Base-by-base conservation (phyloP, 2,888 invertebrate species). In the Escarpia spicata region DNA sequence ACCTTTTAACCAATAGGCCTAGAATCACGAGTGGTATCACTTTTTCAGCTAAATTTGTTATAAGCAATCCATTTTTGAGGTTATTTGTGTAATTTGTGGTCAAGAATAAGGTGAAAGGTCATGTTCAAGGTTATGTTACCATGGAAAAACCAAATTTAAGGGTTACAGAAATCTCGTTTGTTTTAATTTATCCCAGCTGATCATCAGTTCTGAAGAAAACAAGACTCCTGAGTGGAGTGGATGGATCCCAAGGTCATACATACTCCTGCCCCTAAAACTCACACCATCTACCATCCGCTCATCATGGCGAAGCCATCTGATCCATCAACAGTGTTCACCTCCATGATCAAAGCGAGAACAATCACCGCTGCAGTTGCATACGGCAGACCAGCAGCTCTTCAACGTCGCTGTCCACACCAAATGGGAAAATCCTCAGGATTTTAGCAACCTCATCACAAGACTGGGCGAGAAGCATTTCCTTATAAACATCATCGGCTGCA, bases 391-490 rank as follows among this genome's bases (percentile, higher is more conserved):
- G 90, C 94, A 94, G 91, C 92, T 95, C 26, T 94, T 94, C 92
- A 60, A 93, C 58, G 93, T 94, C 8, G 92, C 93, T 3, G 43
- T 94, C 9, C 91, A 94, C 89, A 92, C 94, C 6, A 92, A 91
- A 8, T 94, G 94, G 95, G 93, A 92, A 19, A 93, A 95, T 92
- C 94, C 92, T 44, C 92, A 94, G 0, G 44, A 43, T 60, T 94
- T 94, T 92, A 10, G 0, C 31, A 90, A 93, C 92, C 90, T 94
- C 43, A 91, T 94, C 15, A 89, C 91, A 12, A 90, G 94, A 12
- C 93, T 95, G 12, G 94, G 94, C 15, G 94, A 94, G 0, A 95
- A 94, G 94, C 94, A 95, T 90, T 52, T 93, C 43, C 92, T 94
- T 8, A 94, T 94, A 94, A 95, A 94, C 90, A 95, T 94, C 91